Base-by-base conservation (phyloP, 2,113 vertebrate genomes). In the Chloropsis cyanopogon region DNA sequence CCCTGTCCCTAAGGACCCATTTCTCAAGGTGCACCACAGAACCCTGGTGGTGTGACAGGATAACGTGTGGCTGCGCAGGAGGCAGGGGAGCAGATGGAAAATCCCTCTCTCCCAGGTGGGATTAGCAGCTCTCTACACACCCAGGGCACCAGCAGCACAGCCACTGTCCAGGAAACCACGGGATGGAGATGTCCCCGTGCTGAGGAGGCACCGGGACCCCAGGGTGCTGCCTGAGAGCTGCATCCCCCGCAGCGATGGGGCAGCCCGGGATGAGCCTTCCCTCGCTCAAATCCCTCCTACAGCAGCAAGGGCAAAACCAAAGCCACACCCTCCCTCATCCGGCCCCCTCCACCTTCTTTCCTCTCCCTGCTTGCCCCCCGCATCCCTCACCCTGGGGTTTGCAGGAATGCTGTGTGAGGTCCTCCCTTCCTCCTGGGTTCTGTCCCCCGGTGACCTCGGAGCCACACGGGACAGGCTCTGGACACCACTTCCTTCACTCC, bases 41-140 rank as follows among this genome's bases (percentile, higher is more conserved):
- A 6, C 26, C 14, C 39, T 1, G 63, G 17, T 2, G 53, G 53
- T 0, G 6, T 1, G 4, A 5, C 49, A 4, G 7, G 18, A 11
- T 20, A 28, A 16, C 0, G 4, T 13, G 76, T 33, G 59, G 3
- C 15, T 5, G 23, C 5, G 37, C 76, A 33, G 61, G 37, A 7
- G 47, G 57, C 44, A 26, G 28, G 44, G 75, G 75, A 46, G 44
- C 15, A 22, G 53, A 11, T 0, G 28, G 44, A 33, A 22, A 17
- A 41, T 37, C 50, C 29, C 57, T n/a, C 37, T 33, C 6, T 26
- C 3, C 53, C 5, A 0, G 28, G 28, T 3, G 37, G 54, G 54
- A 24, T 42, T 3, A 28, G 57, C 37, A 60, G 63, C 75, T 39
- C 63, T 63, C 46, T 3, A n/a, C 39, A 19, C 37, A 5, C 37